phyloP scores from a whole-genome alignment of 1,140 invertebrate genomes.

The Proales similis region DNA sequence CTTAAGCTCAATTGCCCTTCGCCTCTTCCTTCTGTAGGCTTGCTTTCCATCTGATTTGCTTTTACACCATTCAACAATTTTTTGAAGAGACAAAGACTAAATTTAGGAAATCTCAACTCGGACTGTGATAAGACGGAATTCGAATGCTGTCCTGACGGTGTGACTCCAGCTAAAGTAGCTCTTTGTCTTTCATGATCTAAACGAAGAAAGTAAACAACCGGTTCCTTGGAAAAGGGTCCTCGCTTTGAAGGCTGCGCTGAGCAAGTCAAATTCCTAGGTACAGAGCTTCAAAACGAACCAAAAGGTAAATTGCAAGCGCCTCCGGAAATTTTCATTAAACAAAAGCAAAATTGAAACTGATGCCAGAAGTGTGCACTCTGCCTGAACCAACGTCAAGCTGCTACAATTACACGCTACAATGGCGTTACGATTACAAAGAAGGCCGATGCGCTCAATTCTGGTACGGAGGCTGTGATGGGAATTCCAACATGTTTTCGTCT shows the following conservation, averaged over 20 bases:
- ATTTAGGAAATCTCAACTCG: conserved; percentile 44
- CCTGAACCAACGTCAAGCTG: conserved; percentile 71
- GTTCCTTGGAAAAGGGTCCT: background rate
- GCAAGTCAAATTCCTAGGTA: background rate
- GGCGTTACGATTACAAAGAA: conserved; percentile 41
- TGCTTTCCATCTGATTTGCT: too few species aligned
- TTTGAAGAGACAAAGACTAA: too few species aligned
- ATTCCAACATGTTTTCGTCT: conserved; percentile 78
- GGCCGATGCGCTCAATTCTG: conserved; percentile 66
- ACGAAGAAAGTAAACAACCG: conserved; percentile 1
- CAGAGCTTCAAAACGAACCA: background rate
- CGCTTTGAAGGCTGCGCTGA: conserved; percentile 44
- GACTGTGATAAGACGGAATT: conserved; percentile 38
- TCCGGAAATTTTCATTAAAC: background rate
- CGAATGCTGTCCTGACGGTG: conserved; percentile 45
- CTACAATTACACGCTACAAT: conserved; percentile 41
- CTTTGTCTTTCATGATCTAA: background rate
- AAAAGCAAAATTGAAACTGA: background rate
- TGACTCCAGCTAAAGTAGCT: conserved; percentile 42
- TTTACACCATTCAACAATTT: too few species aligned
- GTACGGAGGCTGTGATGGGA: conserved; percentile 79
- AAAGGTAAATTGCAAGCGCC: background rate
- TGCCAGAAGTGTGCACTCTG: conserved; percentile 62
- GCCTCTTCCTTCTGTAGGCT: background rate
- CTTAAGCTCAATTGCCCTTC: conserved; percentile 41